Evolutionary conservation across 2,113 vertebrate genomes (phyloP).

Genomic region (Oplegnathus fasciatus): DNA sequence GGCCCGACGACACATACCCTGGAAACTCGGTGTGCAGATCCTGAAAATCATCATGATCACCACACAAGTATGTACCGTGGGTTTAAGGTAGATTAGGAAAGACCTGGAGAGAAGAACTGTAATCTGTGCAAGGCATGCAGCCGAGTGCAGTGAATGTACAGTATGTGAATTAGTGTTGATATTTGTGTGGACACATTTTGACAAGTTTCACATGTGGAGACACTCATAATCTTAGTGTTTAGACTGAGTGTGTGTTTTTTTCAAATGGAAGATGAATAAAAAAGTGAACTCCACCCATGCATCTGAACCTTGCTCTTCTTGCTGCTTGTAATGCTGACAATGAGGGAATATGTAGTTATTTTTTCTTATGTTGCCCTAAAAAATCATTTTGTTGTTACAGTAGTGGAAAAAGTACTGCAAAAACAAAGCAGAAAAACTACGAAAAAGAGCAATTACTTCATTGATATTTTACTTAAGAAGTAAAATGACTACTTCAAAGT

Average conservation of each 20-base stretch:
- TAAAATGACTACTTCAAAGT: neutral
- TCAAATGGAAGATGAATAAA: neutral
- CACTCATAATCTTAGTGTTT: neutral
- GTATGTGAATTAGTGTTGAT: neutral
- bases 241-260: neutral
- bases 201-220: neutral
- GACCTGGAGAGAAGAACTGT: neutral
- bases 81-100: neutral
- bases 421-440: neutral
- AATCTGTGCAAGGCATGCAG: neutral
- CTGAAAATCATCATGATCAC: slow-evolving; percentile 98
- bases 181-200: neutral
- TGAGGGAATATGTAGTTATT: neutral
- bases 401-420: neutral
- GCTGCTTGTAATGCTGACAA: neutral
- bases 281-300: neutral
- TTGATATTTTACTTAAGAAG: neutral
- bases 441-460: neutral
- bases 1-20: slow-evolving; percentile 91
- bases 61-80: slow-evolving; percentile 87
- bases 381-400: neutral
- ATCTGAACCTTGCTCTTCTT: neutral
- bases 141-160: neutral
- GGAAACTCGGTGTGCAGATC: slow-evolving; percentile 96
- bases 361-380: neutral